A percentile compares a stretch with the other conserved stretches of the same genome.
phyloP scores from a whole-genome alignment of 2,797 vertebrate genomes.

The Sparus aurata region DNA sequence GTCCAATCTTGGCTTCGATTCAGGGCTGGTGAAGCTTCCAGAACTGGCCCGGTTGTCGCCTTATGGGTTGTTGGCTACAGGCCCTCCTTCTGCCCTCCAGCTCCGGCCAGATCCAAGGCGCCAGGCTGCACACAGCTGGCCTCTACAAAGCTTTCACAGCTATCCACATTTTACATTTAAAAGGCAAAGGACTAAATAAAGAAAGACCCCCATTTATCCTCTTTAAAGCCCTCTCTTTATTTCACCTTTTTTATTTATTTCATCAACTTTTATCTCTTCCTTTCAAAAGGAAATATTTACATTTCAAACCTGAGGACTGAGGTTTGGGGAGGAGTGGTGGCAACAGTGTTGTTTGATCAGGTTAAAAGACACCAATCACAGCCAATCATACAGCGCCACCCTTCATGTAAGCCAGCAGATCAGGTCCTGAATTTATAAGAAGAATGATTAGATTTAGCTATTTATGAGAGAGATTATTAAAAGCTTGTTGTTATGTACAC shows the following conservation, averaged over 20 bases:
- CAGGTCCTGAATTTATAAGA: conserved; percentile 9
- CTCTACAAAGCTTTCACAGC: conserved; percentile 39
- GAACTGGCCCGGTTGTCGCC: conserved; percentile 1
- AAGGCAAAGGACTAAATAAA: conserved; percentile 46
- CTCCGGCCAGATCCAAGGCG: conserved; percentile 25
- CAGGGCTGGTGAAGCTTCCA: conserved; percentile 7
- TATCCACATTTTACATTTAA: conserved; percentile 59
- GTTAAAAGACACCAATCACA: conserved; percentile 49
- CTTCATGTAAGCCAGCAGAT: conserved; percentile 34
- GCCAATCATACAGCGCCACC: conserved; percentile 20
- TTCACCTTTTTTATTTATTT: conserved; percentile 48
- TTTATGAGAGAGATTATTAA: conserved; percentile 40
- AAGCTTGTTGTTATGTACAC: conserved; percentile 47
- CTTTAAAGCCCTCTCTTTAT: conserved; percentile 44
- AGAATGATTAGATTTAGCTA: too few species aligned
- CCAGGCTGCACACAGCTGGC: conserved; percentile 43
- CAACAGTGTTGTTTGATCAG: conserved; percentile 48
- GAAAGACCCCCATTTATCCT: conserved; percentile 41
- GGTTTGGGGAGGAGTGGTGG: neutral
- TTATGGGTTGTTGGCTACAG: conserved; percentile 23
- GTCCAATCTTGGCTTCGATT: conserved; percentile 8
- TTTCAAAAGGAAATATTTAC: conserved; percentile 73
- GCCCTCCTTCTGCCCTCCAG: conserved; percentile 5
- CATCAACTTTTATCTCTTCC: conserved; percentile 61
- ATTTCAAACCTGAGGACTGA: conserved; percentile 66